Conservation (phyloP, 2,113 vertebrate genomes). For the Arizona elegans region DNA sequence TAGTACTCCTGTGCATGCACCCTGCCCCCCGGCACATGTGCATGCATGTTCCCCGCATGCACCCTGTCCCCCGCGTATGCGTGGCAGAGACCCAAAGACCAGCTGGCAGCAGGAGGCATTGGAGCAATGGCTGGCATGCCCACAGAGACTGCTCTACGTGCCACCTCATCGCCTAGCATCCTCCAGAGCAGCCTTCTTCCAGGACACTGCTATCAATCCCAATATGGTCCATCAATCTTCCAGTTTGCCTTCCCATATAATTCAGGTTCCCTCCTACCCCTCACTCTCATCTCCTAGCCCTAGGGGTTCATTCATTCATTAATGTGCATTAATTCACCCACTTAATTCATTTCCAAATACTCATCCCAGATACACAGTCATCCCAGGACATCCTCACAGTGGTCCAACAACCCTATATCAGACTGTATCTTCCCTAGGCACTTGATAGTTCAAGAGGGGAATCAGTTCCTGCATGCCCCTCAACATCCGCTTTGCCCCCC, state of each 20-base stretch:
- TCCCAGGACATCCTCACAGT: neutral
- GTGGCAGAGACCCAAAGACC: no score
- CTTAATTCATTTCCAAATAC: neutral
- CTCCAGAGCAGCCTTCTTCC: neutral
- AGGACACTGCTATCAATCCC: neutral
- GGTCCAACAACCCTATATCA: neutral
- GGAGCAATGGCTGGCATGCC: no score
- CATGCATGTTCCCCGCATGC: no score
- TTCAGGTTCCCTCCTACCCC: neutral
- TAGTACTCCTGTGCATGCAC: no score
- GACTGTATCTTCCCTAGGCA: neutral
- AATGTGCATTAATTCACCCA: neutral
- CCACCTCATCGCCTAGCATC: neutral
- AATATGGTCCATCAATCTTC: neutral
- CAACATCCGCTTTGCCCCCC: neutral
- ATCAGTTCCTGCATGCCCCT: neutral
- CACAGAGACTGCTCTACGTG: no score
- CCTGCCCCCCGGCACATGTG: no score
- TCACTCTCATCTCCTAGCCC: neutral
- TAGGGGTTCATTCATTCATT: neutral
- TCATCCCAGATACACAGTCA: neutral
- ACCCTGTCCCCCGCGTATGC: no score
- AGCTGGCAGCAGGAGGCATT: no score
- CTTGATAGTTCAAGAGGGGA: neutral
- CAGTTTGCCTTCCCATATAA: neutral